Conservation (phyloP, 2,797 vertebrate species). For the Sitta carolinensis region DNA sequence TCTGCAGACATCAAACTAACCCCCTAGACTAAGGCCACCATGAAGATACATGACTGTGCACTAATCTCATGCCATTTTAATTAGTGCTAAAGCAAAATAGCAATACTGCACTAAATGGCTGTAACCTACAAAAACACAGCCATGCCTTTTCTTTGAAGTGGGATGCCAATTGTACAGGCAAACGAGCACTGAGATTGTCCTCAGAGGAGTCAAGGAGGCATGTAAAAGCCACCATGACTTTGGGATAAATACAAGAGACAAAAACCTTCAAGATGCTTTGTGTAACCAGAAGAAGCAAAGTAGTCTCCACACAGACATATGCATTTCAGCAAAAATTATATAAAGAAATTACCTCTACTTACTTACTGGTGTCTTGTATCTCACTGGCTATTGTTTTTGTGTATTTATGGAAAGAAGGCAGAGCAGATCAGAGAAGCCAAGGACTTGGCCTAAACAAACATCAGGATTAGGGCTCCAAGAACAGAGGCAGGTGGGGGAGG, state of each 20-base stretch:
- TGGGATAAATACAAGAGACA: background rate
- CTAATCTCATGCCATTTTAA: background rate
- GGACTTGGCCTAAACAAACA: background rate
- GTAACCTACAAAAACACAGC: background rate
- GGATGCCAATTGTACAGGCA: background rate
- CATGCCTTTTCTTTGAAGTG: background rate
- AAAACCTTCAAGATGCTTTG: background rate
- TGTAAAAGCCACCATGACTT: background rate
- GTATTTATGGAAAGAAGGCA: background rate
- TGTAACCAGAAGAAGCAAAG: background rate
- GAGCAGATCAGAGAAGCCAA: background rate
- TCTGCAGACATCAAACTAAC: background rate
- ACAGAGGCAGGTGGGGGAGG: background rate
- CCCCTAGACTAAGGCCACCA: background rate
- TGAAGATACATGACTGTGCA: background rate
- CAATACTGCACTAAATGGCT: background rate
- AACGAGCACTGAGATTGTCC: background rate
- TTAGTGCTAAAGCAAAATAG: background rate
- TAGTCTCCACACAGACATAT: fast-evolving
- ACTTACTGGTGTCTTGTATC: background rate
- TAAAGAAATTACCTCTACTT: background rate
- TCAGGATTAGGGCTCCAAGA: background rate
- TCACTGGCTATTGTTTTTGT: background rate
- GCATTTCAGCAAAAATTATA: background rate
- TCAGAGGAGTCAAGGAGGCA: background rate